Conservation (phyloP, 2,113 vertebrate genomes). For the Oncorhynchus kisutch region DNA sequence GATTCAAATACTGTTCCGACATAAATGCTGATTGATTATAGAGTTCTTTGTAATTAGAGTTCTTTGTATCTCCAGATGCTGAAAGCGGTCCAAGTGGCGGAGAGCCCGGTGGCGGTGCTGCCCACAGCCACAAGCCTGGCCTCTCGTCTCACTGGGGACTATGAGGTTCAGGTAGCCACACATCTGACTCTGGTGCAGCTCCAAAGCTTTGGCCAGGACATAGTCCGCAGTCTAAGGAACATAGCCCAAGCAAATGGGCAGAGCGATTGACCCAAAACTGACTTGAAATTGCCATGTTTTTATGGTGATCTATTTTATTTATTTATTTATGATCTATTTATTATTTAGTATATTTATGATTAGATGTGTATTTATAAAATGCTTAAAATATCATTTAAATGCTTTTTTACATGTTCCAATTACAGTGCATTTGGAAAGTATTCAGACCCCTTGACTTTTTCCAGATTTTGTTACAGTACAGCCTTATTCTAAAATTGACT, state of each 20-base stretch:
- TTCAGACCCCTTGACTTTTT: no score
- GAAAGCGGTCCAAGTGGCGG: conserved; percentile 25
- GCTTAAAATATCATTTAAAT: no score
- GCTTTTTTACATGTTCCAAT: no score
- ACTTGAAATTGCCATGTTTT: conserved; percentile 1
- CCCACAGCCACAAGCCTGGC: not conserved
- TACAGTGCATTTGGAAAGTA: no score
- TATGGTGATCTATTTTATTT: conserved; percentile 17
- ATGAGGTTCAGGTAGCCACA: conserved; percentile 61
- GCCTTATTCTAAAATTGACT: no score
- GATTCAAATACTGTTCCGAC: not conserved
- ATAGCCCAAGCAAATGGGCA: conserved; percentile 26
- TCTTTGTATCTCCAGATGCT: conserved; percentile 56
- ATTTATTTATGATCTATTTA: conserved; percentile 55
- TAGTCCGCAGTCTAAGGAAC: conserved; percentile 48
- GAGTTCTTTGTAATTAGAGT: not conserved
- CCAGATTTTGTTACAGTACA: no score
- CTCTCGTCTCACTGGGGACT: conserved; percentile 36
- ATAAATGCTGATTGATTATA: not conserved
- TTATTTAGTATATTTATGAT: conserved; percentile 31
- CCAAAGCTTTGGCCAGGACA: conserved; percentile 50
- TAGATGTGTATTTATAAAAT: not conserved
- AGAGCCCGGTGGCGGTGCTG: not conserved
- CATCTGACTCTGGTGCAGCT: conserved; percentile 70
- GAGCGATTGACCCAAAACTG: conserved; percentile 15